A percentile compares a stretch with the other conserved stretches of the same genome.
These are phyloP conservation scores for Seira musarum DNA, from an alignment of 2,888 invertebrate genomes.

Conservation along the genomic window DNA sequence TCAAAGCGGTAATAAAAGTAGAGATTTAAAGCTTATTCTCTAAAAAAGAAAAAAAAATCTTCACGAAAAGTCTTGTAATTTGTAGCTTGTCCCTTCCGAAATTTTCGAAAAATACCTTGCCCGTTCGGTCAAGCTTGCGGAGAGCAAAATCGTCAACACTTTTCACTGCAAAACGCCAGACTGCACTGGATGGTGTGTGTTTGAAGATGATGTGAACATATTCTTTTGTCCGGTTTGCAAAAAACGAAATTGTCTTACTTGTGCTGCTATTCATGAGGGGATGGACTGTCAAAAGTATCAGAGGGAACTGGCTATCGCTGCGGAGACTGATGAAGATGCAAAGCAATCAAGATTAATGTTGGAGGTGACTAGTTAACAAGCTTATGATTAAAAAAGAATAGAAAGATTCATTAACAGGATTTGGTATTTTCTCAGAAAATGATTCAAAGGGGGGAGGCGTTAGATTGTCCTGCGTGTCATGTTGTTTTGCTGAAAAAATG, in stretches of 20 bases:
- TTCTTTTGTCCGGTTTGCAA: slow-evolving; percentile 90
- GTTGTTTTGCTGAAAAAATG: slow-evolving; percentile 91
- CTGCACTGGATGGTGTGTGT: slow-evolving; percentile 92
- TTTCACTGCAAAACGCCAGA: slow-evolving; percentile 94
- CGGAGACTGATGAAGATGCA: slow-evolving; percentile 80
- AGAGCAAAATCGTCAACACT: slow-evolving; percentile 82
- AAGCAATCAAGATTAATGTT: slow-evolving; percentile 84
- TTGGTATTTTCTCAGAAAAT: slow-evolving; percentile 75
- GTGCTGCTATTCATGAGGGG: slow-evolving; percentile 72
- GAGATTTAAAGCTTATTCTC: background rate
- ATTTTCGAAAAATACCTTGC: slow-evolving; percentile 86
- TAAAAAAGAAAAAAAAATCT: no score
- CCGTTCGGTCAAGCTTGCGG: slow-evolving; percentile 85
- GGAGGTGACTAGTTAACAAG: slow-evolving; percentile 73
- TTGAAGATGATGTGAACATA: slow-evolving; percentile 87
- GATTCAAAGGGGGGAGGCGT: slow-evolving; percentile 87
- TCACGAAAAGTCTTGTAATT: no score
- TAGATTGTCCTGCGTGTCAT: slow-evolving; percentile 89
- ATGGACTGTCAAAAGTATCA: slow-evolving; percentile 88
- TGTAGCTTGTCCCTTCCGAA: slow-evolving; percentile 79
- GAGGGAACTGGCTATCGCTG: slow-evolving; percentile 77
- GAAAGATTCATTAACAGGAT: background rate
- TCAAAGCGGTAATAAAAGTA: slow-evolving; percentile 77
- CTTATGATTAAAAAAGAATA: background rate
- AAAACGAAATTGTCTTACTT: slow-evolving; percentile 79